Base-by-base conservation (phyloP, 2,888 invertebrate genomes). In the Piscicola geometra region DNA sequence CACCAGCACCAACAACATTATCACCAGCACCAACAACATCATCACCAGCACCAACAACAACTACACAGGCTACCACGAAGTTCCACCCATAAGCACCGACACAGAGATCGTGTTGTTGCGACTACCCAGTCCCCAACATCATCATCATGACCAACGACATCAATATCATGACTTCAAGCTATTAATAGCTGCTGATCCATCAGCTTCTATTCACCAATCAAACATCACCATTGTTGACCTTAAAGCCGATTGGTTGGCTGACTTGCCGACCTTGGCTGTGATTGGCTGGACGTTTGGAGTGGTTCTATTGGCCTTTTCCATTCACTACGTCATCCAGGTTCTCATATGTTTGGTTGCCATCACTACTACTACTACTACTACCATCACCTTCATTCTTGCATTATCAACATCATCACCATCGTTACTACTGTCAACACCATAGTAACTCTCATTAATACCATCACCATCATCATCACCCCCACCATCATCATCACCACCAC, bases 1-100 rank as follows among this genome's bases (percentile, higher is more conserved):
- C 50, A 47, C 21, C 21, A 47, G 12, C 21, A 47, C 50, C 50
- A 47, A 15, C 21, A 47, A 15, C 50, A 47, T 21, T 21, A 15
- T 21, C 50, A 47, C 50, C 50, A 47, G 9, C 50, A 47, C 21
- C 21, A 47, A 9, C 21, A 47, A 21, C 50, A 47, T 47, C 50
- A 47, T 47, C 50, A 47, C 21, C 50, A 47, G 9, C 50, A 47
- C 50, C 50, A 47, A 9, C n/a, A n/a, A n/a, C n/a, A n/a, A n/a
- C n/a, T n/a, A 41, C 41, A 41, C 25, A 76, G 76, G 76, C 41
- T 60, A 76, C 66, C 76, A 76, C 28, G 71, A 76, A 60, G 76
- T 76, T n/a, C 76, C 76, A 3, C 70, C 52, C 30, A 41, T 56
- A 1, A 50, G 60, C n/a, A 15, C 60, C 33, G 47, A 50, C 30